phyloP scores from a whole-genome alignment of 2,797 vertebrate species.

The Arnoldichthys spilopterus region DNA sequence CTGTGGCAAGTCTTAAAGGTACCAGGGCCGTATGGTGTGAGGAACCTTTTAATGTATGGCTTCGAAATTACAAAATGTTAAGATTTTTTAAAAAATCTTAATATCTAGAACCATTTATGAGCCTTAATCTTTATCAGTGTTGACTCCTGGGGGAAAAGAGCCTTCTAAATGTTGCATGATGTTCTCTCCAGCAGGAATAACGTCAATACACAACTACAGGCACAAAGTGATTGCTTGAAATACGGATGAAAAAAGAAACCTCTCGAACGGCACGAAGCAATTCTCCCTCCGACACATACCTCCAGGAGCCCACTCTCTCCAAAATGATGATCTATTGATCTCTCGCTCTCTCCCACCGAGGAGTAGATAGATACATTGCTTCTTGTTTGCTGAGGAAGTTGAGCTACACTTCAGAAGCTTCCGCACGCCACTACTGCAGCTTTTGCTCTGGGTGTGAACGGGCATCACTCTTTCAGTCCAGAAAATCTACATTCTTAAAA shows the following conservation, averaged over 20 bases:
- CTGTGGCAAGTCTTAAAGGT: neutral
- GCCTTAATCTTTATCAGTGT: neutral
- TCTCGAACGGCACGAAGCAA: slow-evolving; percentile 9
- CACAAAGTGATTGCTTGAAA: neutral
- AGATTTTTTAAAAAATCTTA: too few species aligned
- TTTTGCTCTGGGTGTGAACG: too few species aligned
- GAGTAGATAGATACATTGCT: slow-evolving; percentile 27
- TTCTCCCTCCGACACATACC: slow-evolving; percentile 2
- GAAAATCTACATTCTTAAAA: too few species aligned
- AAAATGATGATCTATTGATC: slow-evolving; percentile 36
- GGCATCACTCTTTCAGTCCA: too few species aligned
- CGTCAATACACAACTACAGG: neutral
- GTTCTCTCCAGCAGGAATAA: neutral
- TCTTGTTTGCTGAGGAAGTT: slow-evolving; percentile 47
- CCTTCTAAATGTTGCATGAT: neutral
- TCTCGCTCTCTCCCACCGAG: slow-evolving; percentile 15
- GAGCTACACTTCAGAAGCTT: slow-evolving; percentile 44
- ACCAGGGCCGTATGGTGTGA: neutral
- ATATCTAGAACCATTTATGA: neutral
- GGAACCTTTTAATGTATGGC: neutral
- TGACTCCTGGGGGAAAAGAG: neutral
- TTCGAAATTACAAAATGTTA: neutral
- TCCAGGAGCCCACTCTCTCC: neutral
- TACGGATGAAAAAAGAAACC: slow-evolving; percentile 20
- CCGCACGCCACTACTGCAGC: neutral